Conservation (phyloP, 2,888 invertebrate genomes). For the Itoplectis maculator region DNA sequence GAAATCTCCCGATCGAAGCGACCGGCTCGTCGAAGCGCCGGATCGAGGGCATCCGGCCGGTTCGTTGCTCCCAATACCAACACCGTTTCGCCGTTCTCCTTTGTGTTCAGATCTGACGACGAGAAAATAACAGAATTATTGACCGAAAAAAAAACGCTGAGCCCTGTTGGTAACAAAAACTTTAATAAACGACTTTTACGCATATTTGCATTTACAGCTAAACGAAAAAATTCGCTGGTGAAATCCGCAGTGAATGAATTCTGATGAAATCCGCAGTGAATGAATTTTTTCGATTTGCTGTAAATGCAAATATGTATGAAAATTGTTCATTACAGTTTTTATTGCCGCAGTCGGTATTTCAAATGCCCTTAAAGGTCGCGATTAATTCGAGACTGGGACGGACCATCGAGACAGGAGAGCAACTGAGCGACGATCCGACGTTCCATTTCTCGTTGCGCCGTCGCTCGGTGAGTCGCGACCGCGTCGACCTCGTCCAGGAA, state of each 20-base stretch:
- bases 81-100: constrained; percentile 87
- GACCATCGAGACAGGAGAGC: constrained; percentile 94
- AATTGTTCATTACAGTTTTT: too few relatives aligned
- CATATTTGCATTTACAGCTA: too few relatives aligned
- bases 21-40: constrained; percentile 95
- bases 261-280: too few relatives aligned
- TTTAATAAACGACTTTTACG: too few relatives aligned
- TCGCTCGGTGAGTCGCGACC: constrained; percentile 95
- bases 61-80: constrained; percentile 98
- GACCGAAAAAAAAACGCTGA: too few relatives aligned
- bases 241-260: too few relatives aligned
- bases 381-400: constrained; percentile 62
- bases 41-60: constrained; percentile 96
- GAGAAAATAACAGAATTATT: background rate
- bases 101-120: constrained; percentile 84
- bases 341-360: too few relatives aligned
- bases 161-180: too few relatives aligned
- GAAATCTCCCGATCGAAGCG: constrained; percentile 97
- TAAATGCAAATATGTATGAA: too few relatives aligned
- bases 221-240: constrained; percentile 24
- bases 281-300: too few relatives aligned
- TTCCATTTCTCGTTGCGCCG: constrained; percentile 98
- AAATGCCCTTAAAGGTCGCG: background rate
- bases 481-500: constrained; percentile 99
- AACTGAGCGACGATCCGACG: constrained; percentile 97